A percentile compares a stretch with the other conserved stretches of the same genome.
phyloP scores from a whole-genome alignment of 2,113 vertebrate species.

The Myiagra hebetior region DNA sequence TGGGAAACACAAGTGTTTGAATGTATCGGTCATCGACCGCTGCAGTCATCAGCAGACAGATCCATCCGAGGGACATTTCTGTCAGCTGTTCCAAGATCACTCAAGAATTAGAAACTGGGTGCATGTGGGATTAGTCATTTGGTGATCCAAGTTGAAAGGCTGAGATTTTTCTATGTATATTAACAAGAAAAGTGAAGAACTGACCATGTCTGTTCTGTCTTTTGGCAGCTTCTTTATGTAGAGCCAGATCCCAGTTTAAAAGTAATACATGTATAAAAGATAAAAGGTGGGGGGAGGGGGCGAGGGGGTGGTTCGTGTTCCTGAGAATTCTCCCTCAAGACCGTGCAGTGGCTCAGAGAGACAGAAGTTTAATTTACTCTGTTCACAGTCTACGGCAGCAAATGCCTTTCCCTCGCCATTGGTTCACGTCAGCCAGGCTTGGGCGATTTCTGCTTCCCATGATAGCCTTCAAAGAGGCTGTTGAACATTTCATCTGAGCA shows the following conservation, averaged over 20 bases:
- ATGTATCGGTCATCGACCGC: neutral
- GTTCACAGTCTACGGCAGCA: neutral
- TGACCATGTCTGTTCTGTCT: neutral
- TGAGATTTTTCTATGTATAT: neutral
- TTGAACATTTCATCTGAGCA: neutral
- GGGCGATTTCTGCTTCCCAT: neutral
- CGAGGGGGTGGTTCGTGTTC: neutral
- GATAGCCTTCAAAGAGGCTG: neutral
- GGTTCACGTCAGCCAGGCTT: accelerated
- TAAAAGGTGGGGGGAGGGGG: too few relatives aligned
- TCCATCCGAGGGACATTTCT: neutral
- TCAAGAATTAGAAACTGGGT: neutral
- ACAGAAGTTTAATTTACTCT: neutral
- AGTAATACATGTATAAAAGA: neutral
- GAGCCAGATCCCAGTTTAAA: neutral
- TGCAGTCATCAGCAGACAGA: neutral
- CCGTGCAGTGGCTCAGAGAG: neutral
- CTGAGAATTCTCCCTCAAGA: neutral
- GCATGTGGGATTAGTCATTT: accelerated
- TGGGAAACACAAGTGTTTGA: neutral
- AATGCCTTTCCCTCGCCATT: neutral
- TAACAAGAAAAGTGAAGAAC: neutral
- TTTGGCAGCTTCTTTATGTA: neutral
- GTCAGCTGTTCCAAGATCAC: neutral
- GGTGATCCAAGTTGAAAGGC: neutral